These are phyloP conservation scores for Venusia cambrica DNA, from an alignment of 2,888 invertebrate genomes.

Conservation along the genomic window DNA sequence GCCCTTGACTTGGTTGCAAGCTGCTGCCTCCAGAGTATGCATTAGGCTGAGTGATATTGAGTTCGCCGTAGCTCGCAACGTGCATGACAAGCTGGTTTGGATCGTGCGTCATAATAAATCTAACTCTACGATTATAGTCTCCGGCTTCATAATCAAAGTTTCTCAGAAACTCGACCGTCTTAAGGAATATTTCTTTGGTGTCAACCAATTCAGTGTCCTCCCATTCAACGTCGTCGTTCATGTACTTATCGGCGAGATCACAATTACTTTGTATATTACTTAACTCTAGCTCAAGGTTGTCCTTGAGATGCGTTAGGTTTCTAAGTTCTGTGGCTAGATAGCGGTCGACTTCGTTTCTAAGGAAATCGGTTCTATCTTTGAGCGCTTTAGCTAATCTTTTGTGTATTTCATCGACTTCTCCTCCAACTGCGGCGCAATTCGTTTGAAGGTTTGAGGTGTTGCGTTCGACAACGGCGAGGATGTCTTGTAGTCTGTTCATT, in stretches of 20 bases:
- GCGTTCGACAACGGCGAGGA: slow-evolving; percentile 91
- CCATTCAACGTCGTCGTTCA: slow-evolving; percentile 94
- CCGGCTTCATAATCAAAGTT: slow-evolving; percentile 97
- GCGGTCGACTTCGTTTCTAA: slow-evolving; percentile 94
- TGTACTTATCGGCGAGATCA: slow-evolving; percentile 96
- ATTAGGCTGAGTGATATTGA: slow-evolving; percentile 87
- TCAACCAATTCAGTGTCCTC: slow-evolving; percentile 96
- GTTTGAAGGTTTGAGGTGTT: slow-evolving; percentile 93
- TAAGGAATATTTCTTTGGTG: slow-evolving; percentile 97
- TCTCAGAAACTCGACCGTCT: slow-evolving; percentile 96
- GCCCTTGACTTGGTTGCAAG: slow-evolving; percentile 84
- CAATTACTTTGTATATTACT: slow-evolving; percentile 97
- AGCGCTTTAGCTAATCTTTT: slow-evolving; percentile 92
- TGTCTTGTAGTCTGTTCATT: slow-evolving; percentile 93
- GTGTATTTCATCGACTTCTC: slow-evolving; percentile 97
- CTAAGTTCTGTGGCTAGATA: slow-evolving; percentile 94
- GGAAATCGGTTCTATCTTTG: slow-evolving; percentile 93
- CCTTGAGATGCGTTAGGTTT: slow-evolving; percentile 92
- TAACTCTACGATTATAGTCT: slow-evolving; percentile 91
- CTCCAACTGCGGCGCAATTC: slow-evolving; percentile 93
- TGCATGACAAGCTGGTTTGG: slow-evolving; percentile 94
- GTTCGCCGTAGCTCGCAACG: slow-evolving; percentile 93
- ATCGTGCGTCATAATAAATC: slow-evolving; percentile 94
- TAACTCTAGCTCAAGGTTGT: slow-evolving; percentile 96
- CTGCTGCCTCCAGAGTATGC: slow-evolving; percentile 75